These are phyloP conservation scores for Phoxinus dragarum DNA, from an alignment of 2,797 vertebrate genomes.

Conservation along the genomic window DNA sequence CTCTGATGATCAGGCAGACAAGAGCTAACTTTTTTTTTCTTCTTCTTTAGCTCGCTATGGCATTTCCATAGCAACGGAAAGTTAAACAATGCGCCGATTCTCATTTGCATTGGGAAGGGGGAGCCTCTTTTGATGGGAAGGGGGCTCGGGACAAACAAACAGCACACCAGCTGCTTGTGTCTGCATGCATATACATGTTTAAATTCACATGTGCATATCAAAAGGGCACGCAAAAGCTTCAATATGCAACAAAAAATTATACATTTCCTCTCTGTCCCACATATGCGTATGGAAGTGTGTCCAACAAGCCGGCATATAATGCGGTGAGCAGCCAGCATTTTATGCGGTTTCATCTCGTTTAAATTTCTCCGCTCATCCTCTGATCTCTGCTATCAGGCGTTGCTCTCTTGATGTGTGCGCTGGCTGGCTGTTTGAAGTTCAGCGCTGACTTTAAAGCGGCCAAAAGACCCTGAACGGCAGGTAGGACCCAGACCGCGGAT, in stretches of 20 bases:
- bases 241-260: not conserved
- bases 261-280: not conserved
- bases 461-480: constrained; percentile 75
- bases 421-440: constrained; percentile 76
- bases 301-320: constrained; percentile 19
- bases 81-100: constrained; percentile 62
- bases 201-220: constrained; percentile 47
- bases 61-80: constrained; percentile 78
- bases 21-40: constrained; percentile 67
- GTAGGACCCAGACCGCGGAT: constrained; percentile 71
- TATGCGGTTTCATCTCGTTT: constrained; percentile 66
- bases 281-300: not conserved
- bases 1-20: constrained; percentile 74
- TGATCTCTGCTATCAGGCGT: constrained; percentile 60
- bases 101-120: constrained; percentile 67
- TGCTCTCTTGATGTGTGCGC: constrained; percentile 60
- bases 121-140: constrained; percentile 45
- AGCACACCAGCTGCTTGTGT: constrained; percentile 45
- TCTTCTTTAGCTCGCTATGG: constrained; percentile 66
- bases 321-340: constrained; percentile 1
- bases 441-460: constrained; percentile 78
- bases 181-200: constrained; percentile 53
- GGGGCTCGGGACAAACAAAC: constrained; percentile 43
- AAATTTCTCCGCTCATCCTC: constrained; percentile 69
- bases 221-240: not conserved